phyloP scores from a whole-genome alignment of 2,888 invertebrate genomes.

The Ctena decussata region DNA sequence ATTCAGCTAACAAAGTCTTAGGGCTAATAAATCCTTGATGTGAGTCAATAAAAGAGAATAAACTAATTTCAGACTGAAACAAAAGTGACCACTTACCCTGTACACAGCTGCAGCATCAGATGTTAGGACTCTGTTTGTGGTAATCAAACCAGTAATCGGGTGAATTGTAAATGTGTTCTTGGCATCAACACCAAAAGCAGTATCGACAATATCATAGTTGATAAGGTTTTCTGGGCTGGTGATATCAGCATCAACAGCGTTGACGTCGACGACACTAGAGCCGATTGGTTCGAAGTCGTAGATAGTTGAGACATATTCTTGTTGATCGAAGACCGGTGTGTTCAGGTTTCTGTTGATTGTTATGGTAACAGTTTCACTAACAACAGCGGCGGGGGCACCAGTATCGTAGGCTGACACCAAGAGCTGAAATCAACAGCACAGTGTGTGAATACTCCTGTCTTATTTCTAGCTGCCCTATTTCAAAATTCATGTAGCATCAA shows the following conservation, averaged over 20 bases:
- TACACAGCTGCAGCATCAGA: conserved; percentile 59
- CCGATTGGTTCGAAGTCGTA: conserved; percentile 79
- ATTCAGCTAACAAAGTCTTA: too few species aligned
- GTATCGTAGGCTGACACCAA: conserved; percentile 79
- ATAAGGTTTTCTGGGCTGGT: conserved; percentile 79
- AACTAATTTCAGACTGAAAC: too few species aligned
- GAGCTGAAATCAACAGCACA: conserved; percentile 66
- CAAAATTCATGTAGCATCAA: too few species aligned
- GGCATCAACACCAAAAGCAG: conserved; percentile 88
- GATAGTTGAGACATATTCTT: conserved; percentile 69
- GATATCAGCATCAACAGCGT: conserved; percentile 78
- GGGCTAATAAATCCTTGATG: too few species aligned
- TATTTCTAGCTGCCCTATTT: too few species aligned
- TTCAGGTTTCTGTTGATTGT: conserved; percentile 79
- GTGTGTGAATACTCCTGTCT: too few species aligned
- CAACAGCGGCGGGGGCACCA: conserved; percentile 72
- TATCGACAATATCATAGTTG: conserved; percentile 58
- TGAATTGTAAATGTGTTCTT: conserved; percentile 96
- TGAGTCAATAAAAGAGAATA: too few species aligned
- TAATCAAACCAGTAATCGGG: conserved; percentile 93
- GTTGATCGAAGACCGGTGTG: conserved; percentile 74
- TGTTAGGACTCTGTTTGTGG: conserved; percentile 93
- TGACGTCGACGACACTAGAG: conserved; percentile 73
- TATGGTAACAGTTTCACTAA: conserved; percentile 76
- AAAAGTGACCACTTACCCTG: conserved; percentile 44